Evolutionary conservation across 2,888 invertebrate species (phyloP).

Genomic region (Unio pictorum): DNA sequence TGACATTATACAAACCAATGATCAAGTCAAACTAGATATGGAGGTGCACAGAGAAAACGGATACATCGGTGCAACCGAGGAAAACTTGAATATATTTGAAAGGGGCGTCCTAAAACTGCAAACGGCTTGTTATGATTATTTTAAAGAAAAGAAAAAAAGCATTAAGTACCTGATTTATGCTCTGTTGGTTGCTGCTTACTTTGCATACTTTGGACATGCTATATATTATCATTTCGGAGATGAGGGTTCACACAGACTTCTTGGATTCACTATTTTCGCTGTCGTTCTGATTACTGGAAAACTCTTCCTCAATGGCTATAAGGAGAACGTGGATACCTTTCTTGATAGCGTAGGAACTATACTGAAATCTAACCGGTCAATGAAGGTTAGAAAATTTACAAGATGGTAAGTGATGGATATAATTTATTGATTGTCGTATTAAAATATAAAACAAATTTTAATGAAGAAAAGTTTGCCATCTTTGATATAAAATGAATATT

Average conservation of each 20-base stretch:
- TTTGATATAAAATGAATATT: too few species aligned
- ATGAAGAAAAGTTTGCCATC: too few species aligned
- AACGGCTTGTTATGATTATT: too few species aligned
- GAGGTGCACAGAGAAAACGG: too few species aligned
- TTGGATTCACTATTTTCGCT: constrained; percentile 41
- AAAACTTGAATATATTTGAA: too few species aligned
- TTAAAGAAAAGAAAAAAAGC: not conserved
- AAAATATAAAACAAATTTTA: too few species aligned
- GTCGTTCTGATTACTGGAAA: constrained; percentile 23
- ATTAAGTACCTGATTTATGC: constrained; percentile 11
- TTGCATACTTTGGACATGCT: constrained; percentile 36
- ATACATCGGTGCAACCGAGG: too few species aligned
- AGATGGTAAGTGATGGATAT: constrained; percentile 17
- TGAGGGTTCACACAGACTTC: constrained; percentile 45
- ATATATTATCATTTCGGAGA: constrained; percentile 47
- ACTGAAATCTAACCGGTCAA: constrained; percentile 10
- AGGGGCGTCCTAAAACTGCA: too few species aligned
- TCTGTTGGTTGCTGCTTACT: constrained; percentile 18
- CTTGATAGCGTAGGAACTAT: constrained; percentile 9
- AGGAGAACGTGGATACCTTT: constrained; percentile 17
- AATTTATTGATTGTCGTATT: not conserved
- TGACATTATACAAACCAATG: too few species aligned
- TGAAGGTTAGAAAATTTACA: constrained; percentile 1
- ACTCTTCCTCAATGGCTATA: constrained; percentile 9
- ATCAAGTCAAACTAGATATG: too few species aligned